phyloP scores from a whole-genome alignment of 2,797 vertebrate species.

The Mormyrops attenuatus region DNA sequence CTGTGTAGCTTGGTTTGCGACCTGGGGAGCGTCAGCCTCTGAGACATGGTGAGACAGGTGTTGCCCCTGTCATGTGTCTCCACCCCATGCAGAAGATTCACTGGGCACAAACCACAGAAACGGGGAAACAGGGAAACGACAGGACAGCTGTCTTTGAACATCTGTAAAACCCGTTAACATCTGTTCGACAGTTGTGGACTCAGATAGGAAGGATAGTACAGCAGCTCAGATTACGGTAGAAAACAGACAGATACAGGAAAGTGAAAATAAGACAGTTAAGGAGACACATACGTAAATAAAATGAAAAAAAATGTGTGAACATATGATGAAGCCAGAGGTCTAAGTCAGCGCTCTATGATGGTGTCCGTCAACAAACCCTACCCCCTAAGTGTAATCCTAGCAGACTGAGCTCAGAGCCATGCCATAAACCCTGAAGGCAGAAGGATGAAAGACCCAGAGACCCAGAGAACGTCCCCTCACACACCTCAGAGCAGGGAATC shows the following conservation, averaged over 20 bases:
- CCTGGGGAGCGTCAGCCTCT: background rate
- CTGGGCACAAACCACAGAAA: background rate
- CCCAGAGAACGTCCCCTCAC: background rate
- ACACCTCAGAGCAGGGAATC: background rate
- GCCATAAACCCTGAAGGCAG: background rate
- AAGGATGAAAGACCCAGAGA: background rate
- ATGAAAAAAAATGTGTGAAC: background rate
- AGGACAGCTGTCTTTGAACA: background rate
- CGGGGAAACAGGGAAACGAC: background rate
- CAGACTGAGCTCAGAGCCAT: background rate
- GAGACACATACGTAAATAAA: background rate
- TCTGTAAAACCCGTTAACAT: background rate
- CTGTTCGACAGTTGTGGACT: background rate
- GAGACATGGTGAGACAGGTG: background rate
- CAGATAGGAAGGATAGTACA: background rate
- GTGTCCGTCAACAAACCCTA: background rate
- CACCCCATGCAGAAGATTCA: background rate
- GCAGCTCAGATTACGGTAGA: background rate
- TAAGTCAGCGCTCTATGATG: background rate
- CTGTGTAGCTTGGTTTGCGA: background rate
- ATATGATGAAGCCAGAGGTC: background rate
- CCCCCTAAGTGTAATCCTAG: background rate
- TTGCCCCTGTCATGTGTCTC: background rate
- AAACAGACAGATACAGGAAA: background rate
- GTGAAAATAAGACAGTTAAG: background rate